Base-by-base conservation (phyloP, 2,113 vertebrate genomes). In the Cyprichromis sp. region DNA sequence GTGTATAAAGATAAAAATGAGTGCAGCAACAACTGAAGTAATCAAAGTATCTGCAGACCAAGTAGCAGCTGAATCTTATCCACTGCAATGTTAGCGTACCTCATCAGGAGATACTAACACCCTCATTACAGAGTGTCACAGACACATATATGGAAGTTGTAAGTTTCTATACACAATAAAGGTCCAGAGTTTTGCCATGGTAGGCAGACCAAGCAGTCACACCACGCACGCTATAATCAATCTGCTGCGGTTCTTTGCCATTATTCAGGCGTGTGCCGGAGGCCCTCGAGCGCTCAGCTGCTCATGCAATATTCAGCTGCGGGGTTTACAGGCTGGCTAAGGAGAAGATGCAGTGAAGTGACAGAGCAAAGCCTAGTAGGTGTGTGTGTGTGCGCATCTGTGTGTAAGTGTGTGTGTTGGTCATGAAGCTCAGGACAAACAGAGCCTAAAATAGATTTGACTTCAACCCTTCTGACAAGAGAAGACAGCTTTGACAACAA, bases 261-360 rank as follows among this genome's bases (percentile, higher is more conserved):
- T 94, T 91, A 90, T 93, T 94, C 91, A 90, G 91, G 21, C 29
- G 61, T 86, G 85, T 89, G 91, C 91, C 53, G 9, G 55, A 13
- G 89, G 88, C 91, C 68, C 83, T 91, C 82, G 79, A 52, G 84
- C 5, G 85, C 90, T 95, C 91, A 91, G 92, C 92, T 85, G 92
- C 93, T 95, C 95, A 96, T 95, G 89, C 89, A 96, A 95, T 95
- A 96, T 96, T 95, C 94, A 96, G 89, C 80, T 78, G 16, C 17
- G 85, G 91, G 94, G 93, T 95, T 95, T 89, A 87, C 88, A 66
- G 55, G 79, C 88, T 91, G 93, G 81, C 84, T 85, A 76, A 36
- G 83, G 36, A 90, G 87, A 89, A 45, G 47, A 61, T 47, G 86
- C 52, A 80, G 89, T 73, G 87, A 87, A 87, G 86, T 89, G 93